These are phyloP conservation scores for Emberiza fucata DNA, from an alignment of 2,113 vertebrate genomes.

Conservation along the genomic window DNA sequence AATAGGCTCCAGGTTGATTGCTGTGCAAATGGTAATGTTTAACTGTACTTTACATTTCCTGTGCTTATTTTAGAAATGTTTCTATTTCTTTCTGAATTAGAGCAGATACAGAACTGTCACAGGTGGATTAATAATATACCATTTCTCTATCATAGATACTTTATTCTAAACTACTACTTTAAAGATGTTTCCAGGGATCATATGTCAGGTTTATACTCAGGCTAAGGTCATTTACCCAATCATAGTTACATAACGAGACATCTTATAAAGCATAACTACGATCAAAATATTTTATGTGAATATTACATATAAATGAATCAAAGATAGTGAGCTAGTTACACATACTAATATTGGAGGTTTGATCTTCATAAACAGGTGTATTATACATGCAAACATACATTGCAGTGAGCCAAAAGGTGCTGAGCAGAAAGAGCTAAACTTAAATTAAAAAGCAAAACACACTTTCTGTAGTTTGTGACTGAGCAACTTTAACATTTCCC, in stretches of 20 bases:
- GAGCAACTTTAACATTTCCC: neutral
- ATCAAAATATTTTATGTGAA: neutral
- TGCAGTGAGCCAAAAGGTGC: neutral
- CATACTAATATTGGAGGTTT: neutral
- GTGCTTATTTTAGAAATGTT: constrained; percentile 55
- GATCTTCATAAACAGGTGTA: neutral
- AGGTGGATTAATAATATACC: neutral
- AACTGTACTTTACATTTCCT: neutral
- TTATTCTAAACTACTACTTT: neutral
- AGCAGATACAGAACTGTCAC: neutral
- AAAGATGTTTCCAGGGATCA: neutral
- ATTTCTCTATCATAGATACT: neutral
- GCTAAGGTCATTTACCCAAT: neutral
- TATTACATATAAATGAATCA: neutral
- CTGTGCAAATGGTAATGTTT: constrained; percentile 3
- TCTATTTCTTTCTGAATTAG: neutral
- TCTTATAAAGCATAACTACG: neutral
- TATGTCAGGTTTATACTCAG: neutral
- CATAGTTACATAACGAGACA: neutral
- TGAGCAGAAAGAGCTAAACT: neutral
- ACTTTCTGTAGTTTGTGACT: neutral
- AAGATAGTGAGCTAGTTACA: neutral
- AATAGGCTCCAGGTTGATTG: constrained; percentile 34
- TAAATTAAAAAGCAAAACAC: neutral
- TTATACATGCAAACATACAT: neutral